phyloP scores from a whole-genome alignment of 2,888 invertebrate genomes.

The Acanthosepion lycidas region DNA sequence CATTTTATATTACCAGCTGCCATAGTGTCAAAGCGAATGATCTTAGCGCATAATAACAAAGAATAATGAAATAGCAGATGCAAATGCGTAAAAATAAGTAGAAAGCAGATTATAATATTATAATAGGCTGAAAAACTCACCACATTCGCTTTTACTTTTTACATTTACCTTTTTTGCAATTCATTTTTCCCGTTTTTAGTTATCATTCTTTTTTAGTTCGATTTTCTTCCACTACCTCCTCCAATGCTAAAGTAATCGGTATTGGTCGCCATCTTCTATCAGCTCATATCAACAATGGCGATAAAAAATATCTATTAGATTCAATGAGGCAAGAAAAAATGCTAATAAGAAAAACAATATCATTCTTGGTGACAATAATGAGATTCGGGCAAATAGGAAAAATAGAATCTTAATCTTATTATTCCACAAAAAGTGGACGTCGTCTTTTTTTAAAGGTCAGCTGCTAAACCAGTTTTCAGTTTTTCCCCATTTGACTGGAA shows the following conservation, averaged over 20 bases:
- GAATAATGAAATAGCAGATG: not conserved
- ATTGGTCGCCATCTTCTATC: not conserved
- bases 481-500: no score
- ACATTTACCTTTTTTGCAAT: not conserved
- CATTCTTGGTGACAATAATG: not conserved
- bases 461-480: not conserved
- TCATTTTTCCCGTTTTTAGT: not conserved
- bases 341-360: not conserved
- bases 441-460: not conserved
- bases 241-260: not conserved
- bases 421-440: not conserved
- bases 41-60: not conserved
- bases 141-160: not conserved
- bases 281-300: not conserved
- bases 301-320: not conserved
- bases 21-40: not conserved
- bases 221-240: not conserved
- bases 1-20: not conserved
- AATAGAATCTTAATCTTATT: not conserved
- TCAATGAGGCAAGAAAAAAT: not conserved
- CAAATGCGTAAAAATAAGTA: not conserved
- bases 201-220: not conserved
- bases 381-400: not conserved
- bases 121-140: no score
- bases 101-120: not conserved